Evolutionary conservation across 2,888 invertebrate species (phyloP), one percentile per base, ranked within the genome.

Genomic region (Suillia variegata): DNA sequence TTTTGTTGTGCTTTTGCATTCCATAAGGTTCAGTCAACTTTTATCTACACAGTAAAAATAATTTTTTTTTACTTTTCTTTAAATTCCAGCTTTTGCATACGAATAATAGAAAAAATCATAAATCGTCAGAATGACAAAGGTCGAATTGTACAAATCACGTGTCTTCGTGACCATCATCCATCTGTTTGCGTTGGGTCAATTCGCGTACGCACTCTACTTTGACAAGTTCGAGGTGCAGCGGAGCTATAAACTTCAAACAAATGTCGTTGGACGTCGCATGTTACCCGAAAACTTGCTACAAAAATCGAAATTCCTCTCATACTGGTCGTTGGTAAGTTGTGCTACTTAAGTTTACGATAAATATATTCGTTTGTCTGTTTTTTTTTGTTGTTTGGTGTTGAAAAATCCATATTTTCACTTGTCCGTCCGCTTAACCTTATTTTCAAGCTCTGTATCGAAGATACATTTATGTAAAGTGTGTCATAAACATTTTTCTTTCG

Each of bases 321-420:
- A 84, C 69, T 85, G 85, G 85, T 82, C 83, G 68, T 74, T 85
- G 82, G 85, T 85, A 77, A 84, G 84, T 81, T 47, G 15, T n/a
- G 18, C 12, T n/a, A n/a, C 38, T 13, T n/a, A 38, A 38, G 15
- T 38, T 38, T 38, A 38, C n/a, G 38, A n/a, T n/a, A n/a, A n/a
- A n/a, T n/a, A n/a, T 45, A 45, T 45, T 6, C n/a, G 18, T 45
- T 10, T 31, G n/a, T n/a, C n/a, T n/a, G n/a, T n/a, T n/a, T n/a
- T n/a, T n/a, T n/a, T n/a, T n/a, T n/a, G n/a, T n/a, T n/a, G n/a
- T n/a, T n/a, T n/a, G n/a, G n/a, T n/a, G n/a, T n/a, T n/a, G n/a
- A n/a, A n/a, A n/a, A n/a, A n/a, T n/a, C n/a, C n/a, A n/a, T n/a
- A n/a, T n/a, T n/a, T n/a, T n/a, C n/a, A n/a, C n/a, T n/a, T n/a